These are phyloP conservation scores for Ormyrus thymus DNA, from an alignment of 2,888 invertebrate genomes.

Conservation along the genomic window DNA sequence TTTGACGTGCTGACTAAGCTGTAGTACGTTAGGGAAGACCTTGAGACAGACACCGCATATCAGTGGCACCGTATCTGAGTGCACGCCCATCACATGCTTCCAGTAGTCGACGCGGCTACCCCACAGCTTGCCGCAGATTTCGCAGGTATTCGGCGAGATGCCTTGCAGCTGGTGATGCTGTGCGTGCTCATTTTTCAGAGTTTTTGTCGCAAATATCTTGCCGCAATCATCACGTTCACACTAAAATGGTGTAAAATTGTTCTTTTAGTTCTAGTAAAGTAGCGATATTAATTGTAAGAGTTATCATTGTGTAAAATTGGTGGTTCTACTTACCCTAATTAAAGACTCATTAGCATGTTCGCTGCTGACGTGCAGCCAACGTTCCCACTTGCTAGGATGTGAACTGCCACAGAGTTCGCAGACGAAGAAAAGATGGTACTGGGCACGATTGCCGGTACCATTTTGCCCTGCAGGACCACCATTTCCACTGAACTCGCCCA, in stretches of 20 bases:
- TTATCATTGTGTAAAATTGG: background rate
- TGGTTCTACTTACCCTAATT: conserved; percentile 64
- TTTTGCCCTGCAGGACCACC: conserved; percentile 57
- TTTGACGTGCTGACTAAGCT: conserved; percentile 74
- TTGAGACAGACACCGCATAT: conserved; percentile 76
- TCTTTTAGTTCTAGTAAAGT: background rate
- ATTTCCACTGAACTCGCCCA: conserved; percentile 59
- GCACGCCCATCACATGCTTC: conserved; percentile 77
- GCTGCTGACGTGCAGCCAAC: conserved; percentile 76
- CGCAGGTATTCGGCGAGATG: conserved; percentile 73
- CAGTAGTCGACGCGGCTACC: conserved; percentile 76
- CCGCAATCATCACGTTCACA: conserved; percentile 72
- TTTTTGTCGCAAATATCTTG: conserved; percentile 75
- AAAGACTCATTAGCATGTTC: conserved; percentile 72
- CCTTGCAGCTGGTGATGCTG: conserved; percentile 75
- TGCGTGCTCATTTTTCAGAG: conserved; percentile 73
- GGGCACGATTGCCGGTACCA: conserved; percentile 69
- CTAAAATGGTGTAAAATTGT: conserved; percentile 52
- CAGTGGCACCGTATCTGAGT: conserved; percentile 75
- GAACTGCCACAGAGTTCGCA: conserved; percentile 76
- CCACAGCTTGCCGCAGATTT: conserved; percentile 76
- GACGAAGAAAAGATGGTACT: conserved; percentile 73
- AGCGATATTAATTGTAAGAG: too few species aligned
- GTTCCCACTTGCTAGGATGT: conserved; percentile 75
- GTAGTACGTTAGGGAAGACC: conserved; percentile 74